A percentile compares a stretch with the other conserved stretches of the same genome.
These are phyloP conservation scores for Piezodorus guildinii DNA, from an alignment of 1,140 invertebrate species.

Conservation along the genomic window DNA sequence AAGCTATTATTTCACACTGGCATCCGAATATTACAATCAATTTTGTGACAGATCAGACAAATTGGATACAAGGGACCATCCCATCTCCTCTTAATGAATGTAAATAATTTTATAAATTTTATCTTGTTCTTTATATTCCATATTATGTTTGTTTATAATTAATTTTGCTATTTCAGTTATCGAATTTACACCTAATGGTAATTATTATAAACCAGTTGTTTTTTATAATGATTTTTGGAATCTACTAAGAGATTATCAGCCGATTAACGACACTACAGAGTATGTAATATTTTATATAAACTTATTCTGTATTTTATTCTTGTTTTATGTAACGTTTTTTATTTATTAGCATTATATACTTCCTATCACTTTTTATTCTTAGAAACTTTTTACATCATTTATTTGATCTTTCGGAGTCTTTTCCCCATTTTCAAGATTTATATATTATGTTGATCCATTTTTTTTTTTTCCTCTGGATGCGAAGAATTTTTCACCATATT, in stretches of 20 bases:
- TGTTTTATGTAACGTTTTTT: too few species aligned
- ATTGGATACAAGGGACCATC: conserved; percentile 79
- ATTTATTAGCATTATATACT: too few species aligned
- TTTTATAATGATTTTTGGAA: conserved; percentile 99
- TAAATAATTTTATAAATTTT: conserved; percentile 34
- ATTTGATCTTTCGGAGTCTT: too few species aligned
- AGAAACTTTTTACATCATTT: too few species aligned
- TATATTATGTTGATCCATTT: too few species aligned
- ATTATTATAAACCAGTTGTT: conserved; percentile 86
- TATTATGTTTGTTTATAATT: conserved; percentile 10
- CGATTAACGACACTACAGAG: conserved; percentile 76
- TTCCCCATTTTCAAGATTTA: too few species aligned
- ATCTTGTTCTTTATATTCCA: not conserved
- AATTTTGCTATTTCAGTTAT: conserved; percentile 47
- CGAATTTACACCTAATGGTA: conserved; percentile 69
- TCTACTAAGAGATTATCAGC: conserved; percentile 87
- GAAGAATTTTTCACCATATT: too few species aligned
- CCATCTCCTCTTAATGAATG: conserved; percentile 87
- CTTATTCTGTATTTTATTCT: not conserved
- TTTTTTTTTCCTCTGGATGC: too few species aligned
- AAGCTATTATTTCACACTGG: conserved; percentile 94
- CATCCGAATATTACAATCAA: conserved; percentile 98
- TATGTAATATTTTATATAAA: conserved; percentile 33
- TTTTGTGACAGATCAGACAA: conserved; percentile 86
- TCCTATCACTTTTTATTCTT: too few species aligned